phyloP scores from a whole-genome alignment of 2,797 vertebrate genomes.

The Pristis pectinata region DNA sequence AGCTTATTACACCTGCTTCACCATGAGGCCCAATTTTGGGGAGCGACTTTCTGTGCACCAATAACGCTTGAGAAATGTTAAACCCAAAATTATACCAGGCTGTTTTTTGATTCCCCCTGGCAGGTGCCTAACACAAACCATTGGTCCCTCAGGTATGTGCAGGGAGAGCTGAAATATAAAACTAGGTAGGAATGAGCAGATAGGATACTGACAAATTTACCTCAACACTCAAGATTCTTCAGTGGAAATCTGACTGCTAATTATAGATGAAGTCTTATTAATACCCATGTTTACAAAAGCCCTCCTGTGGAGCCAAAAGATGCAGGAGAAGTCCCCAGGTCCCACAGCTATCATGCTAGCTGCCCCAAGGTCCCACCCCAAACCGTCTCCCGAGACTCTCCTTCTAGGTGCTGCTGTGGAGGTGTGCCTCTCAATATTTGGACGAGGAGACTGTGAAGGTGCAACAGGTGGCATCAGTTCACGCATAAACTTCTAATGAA shows the following conservation, averaged over 20 bases:
- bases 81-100: not conserved
- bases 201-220: too few relatives aligned
- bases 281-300: not conserved
- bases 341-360: too few relatives aligned
- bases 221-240: too few relatives aligned
- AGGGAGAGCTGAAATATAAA: not conserved
- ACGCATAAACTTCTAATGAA: too few relatives aligned
- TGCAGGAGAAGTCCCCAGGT: not conserved
- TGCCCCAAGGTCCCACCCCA: too few relatives aligned
- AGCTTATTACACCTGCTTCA: not conserved
- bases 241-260: too few relatives aligned
- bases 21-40: not conserved
- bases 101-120: not conserved
- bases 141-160: not conserved
- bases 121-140: not conserved
- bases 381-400: not conserved
- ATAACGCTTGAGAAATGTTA: not conserved
- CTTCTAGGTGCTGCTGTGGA: not conserved
- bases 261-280: too few relatives aligned
- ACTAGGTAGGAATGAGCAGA: too few relatives aligned
- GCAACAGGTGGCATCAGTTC: not conserved
- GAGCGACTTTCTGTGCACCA: not conserved
- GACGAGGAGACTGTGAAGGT: not conserved
- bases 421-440: not conserved
- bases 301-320: not conserved